These are phyloP conservation scores for Globodera rostochiensis DNA, from an alignment of 1,140 invertebrate species.

Conservation along the genomic window DNA sequence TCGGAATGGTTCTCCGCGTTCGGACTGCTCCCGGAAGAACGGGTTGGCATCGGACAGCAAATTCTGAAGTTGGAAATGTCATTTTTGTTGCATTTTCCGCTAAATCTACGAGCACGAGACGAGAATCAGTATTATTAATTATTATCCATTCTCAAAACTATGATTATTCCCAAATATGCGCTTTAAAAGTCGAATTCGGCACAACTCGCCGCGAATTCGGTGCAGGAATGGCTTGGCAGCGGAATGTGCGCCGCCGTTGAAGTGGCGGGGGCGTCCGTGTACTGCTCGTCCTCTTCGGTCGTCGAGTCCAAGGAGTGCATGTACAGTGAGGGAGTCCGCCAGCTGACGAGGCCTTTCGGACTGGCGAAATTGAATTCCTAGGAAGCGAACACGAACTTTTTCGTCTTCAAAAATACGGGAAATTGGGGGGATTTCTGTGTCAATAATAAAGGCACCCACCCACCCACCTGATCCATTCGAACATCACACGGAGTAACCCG, in stretches of 20 bases:
- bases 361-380: slow-evolving; percentile 33
- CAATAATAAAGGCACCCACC: neutral
- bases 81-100: neutral
- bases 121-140: too few relatives aligned
- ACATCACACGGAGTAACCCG: slow-evolving; percentile 3
- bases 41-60: slow-evolving; percentile 31
- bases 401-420: neutral
- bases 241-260: neutral
- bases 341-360: slow-evolving; percentile 24
- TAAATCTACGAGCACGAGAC: neutral
- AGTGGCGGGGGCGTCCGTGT: neutral
- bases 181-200: neutral
- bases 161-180: too few relatives aligned
- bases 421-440: too few relatives aligned
- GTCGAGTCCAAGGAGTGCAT: slow-evolving; percentile 21
- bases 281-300: neutral
- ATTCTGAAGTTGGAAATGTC: slow-evolving; percentile 4
- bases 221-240: slow-evolving; percentile 54
- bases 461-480: slow-evolving; percentile 3
- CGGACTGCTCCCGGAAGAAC: slow-evolving; percentile 49
- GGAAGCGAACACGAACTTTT: neutral
- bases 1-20: slow-evolving; percentile 54
- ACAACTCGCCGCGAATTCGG: slow-evolving; percentile 59
- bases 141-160: too few relatives aligned
- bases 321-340: slow-evolving; percentile 32